phyloP scores from a whole-genome alignment of 1,140 invertebrate genomes.

The Carcinoscorpius rotundicauda region DNA sequence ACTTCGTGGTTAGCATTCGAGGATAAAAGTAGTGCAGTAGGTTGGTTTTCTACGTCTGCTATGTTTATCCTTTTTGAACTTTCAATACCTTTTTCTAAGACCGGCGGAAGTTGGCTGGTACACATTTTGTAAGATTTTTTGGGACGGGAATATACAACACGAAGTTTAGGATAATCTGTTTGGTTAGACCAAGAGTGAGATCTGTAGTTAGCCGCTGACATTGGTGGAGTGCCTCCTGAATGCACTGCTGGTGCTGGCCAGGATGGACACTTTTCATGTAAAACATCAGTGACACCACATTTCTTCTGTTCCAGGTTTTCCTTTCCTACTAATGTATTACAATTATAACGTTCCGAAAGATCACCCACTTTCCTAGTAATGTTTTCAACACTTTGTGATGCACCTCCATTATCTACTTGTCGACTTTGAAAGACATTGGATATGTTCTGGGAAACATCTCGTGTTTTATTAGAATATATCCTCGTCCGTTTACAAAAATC shows the following conservation, averaged over 20 bases:
- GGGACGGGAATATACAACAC: constrained; percentile 50
- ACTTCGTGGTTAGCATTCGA: too few relatives aligned
- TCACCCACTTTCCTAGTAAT: too few relatives aligned
- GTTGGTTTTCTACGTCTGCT: too few relatives aligned
- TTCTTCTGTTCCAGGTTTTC: too few relatives aligned
- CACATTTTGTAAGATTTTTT: constrained; percentile 55
- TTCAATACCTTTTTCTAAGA: constrained; percentile 13
- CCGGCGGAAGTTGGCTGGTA: constrained; percentile 36
- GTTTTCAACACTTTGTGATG: too few relatives aligned
- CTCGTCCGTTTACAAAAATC: too few relatives aligned
- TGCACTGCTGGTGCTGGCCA: constrained; percentile 48
- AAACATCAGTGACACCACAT: too few relatives aligned
- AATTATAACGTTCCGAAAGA: too few relatives aligned
- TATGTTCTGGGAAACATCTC: constrained; percentile 8
- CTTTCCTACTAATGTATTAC: too few relatives aligned
- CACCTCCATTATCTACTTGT: too few relatives aligned
- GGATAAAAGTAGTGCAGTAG: too few relatives aligned
- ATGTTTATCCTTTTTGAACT: background rate
- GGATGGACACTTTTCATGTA: constrained; percentile 64
- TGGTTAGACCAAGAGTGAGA: constrained; percentile 62
- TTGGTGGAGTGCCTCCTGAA: constrained; percentile 12
- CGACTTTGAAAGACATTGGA: constrained; percentile 40
- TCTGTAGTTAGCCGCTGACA: constrained; percentile 28
- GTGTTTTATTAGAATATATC: too few relatives aligned
- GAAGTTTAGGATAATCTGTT: constrained; percentile 59